Conservation (phyloP, 2,888 invertebrate species). For the Sesia apiformis region DNA sequence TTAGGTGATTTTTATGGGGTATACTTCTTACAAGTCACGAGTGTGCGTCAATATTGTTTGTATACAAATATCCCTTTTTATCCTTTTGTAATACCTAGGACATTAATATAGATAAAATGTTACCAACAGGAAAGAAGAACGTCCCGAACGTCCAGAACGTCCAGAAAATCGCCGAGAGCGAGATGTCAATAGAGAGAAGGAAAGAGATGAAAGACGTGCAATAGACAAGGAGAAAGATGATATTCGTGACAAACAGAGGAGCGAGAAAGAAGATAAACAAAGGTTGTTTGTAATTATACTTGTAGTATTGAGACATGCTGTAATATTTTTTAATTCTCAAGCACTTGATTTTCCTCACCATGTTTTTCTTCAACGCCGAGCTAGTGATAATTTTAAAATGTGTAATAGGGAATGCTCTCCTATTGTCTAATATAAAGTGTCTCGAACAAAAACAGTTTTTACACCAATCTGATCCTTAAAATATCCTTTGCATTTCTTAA, state of each 20-base stretch:
- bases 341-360: no score
- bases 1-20: no score
- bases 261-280: background rate
- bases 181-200: slow-evolving; percentile 3
- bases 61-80: background rate
- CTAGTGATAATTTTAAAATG: no score
- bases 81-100: background rate
- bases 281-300: background rate
- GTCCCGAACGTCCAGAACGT: slow-evolving; percentile 18
- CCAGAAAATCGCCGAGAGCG: slow-evolving; percentile 8
- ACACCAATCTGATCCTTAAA: no score
- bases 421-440: no score
- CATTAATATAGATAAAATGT: no score
- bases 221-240: background rate
- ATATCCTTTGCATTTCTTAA: no score
- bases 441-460: no score
- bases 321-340: no score
- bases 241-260: background rate
- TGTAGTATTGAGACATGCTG: background rate
- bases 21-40: background rate
- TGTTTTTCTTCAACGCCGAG: no score
- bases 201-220: slow-evolving; percentile 11
- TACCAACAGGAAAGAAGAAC: slow-evolving; percentile 31
- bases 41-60: background rate
- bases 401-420: no score